Percentiles rank a stretch among this genome's conserved stretches.
Conservation (phyloP, 2,888 invertebrate species). For the Boloria selene region DNA sequence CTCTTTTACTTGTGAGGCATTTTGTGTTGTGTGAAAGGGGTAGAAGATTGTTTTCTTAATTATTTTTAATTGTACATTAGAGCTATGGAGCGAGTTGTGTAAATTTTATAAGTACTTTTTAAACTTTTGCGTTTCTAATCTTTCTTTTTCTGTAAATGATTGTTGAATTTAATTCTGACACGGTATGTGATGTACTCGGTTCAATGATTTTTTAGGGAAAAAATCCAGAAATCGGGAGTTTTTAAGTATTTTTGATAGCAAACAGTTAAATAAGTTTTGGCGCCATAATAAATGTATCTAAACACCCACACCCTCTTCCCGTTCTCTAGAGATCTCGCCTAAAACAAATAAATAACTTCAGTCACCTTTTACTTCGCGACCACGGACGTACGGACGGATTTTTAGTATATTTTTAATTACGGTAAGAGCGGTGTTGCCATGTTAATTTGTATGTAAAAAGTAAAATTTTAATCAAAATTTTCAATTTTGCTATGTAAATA, state of each 20-base stretch:
- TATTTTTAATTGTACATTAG: neutral
- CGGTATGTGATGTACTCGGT: conserved; percentile 58
- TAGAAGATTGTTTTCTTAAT: neutral
- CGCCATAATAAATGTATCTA: neutral
- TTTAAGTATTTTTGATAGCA: conserved; percentile 33
- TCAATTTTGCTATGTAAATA: conserved; percentile 1
- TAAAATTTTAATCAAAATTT: conserved; percentile 8
- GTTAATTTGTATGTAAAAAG: conserved; percentile 10
- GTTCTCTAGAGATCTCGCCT: neutral
- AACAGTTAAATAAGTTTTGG: conserved; percentile 5
- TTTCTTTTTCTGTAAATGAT: conserved; percentile 18
- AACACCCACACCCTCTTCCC: conserved; percentile 1
- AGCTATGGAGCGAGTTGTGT: neutral
- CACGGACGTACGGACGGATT: conserved; percentile 6
- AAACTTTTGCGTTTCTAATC: conserved; percentile 18
- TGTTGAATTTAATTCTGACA: conserved; percentile 51
- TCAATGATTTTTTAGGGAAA: conserved; percentile 72
- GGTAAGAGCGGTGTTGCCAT: conserved; percentile 38
- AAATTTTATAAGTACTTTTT: conserved; percentile 26
- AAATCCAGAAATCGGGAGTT: conserved; percentile 70
- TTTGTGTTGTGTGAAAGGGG: neutral
- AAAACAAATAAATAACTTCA: conserved; percentile 27
- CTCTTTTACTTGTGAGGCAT: neutral
- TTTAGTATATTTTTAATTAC: conserved; percentile 16
- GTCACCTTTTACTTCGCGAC: conserved; percentile 21